Evolutionary conservation across 2,113 vertebrate species (phyloP), one percentile per base, ranked within the genome.

Genomic region (Mastomys coucha): DNA sequence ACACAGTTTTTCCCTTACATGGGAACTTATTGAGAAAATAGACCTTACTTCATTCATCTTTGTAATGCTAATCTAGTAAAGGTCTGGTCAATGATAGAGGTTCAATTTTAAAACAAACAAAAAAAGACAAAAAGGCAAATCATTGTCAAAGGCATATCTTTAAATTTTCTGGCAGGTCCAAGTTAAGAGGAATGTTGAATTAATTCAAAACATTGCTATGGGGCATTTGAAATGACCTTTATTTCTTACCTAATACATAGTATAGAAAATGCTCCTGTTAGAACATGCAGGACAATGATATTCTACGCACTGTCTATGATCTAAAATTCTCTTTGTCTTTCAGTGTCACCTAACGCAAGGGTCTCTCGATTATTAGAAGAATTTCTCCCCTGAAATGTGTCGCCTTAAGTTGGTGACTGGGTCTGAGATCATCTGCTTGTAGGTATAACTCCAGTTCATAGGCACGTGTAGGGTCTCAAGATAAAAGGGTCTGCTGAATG

Each of bases 21-120:
- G 39, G n/a, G 58, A 95, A 81, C 22, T 56, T 65, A 65, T 16
- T 56, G 20, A 78, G 70, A 39, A 87, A 84, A 65, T 56, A 91
- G 80, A n/a, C 22, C 56, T 73, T 75, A 69, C 13, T 12, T 63
- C 36, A n/a, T 24, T 84, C 58, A 88, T 28, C 31, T 67, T 78
- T 77, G 5, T 39, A 4, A 17, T 87, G 17, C 36, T 67, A 69
- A 42, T 31, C 84, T 7, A 70, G 42, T 53, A 97, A 67, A 14
- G 39, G 33, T 45, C 42, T 88, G 39, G 22, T 67, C 10, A 45
- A n/a, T 24, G 65, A 80, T 16, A 31, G 20, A 85, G 10, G 28
- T 39, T 85, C n/a, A 60, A 17, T 7, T 80, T 73, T 28, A 73
- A 28, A n/a, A 69, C 12, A 72, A 36, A 72, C 2, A 58, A 26